Evolutionary conservation across 2,113 vertebrate species (phyloP), one percentile per base, ranked within the genome.

Genomic region (Apus apus): DNA sequence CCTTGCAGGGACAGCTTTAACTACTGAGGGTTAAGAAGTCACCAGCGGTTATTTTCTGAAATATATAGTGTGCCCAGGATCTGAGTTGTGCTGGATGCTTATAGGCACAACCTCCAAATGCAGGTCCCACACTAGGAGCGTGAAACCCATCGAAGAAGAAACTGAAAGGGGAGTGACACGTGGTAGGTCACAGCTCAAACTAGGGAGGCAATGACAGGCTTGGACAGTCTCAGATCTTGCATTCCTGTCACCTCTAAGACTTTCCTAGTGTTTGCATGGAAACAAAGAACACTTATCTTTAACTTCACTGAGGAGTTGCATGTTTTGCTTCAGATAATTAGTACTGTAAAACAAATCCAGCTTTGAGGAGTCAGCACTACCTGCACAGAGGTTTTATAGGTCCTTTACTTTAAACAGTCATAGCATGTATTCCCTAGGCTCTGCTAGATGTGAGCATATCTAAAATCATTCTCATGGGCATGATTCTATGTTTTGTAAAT

Each of bases 21-120:
- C 13, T 68, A 16, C 15, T 30, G 5, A 12, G 5, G 5, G 34
- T 71, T 78, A 21, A 68, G 38, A 64, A 75, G 19, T 11, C 43
- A 40, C 29, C 7, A 19, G 27, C 6, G 17, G 3, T 48, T 71
- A 34, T 57, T 46, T 71, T 75, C 14, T 74, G 34, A 45, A 91
- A 29, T 12, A 20, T 2, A 9, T 3, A 1, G 13, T 7, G 3
- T 48, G 15, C 11, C 22, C 11, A 38, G 12, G 1, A 5, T 40
- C 29, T 68, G 58, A 76, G 34, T 20, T 89, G 58, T 54, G 1
- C 74, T 65, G 70, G 82, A n/a, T 43, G 53, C 15, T 66, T 60
- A 22, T 13, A n/a, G 1, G 1, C 18, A 74, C 30, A 62, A 29
- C 43, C 16, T 78, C 57, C 48, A 67, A 74, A 64, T 0, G 0